Percentiles rank a stretch among this genome's conserved stretches.
These are phyloP conservation scores for Hippopotamus amphibius DNA, from an alignment of 2,113 vertebrate species.

Conservation along the genomic window DNA sequence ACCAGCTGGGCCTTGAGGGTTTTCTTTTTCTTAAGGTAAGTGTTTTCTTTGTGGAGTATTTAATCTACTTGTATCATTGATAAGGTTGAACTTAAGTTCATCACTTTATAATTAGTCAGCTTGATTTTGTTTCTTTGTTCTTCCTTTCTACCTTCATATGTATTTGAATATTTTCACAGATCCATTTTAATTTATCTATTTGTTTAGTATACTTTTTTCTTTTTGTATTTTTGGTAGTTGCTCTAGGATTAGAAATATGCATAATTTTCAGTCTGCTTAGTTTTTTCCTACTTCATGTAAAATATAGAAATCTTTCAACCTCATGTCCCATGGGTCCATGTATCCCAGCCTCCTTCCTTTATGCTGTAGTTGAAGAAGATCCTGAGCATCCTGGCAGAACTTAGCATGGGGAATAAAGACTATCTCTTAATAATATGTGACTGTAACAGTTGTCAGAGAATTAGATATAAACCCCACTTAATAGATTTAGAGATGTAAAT, in stretches of 20 bases:
- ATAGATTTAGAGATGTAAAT: not conserved
- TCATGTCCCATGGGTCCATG: not conserved
- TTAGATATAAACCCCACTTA: not conserved
- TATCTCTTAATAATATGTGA: not conserved
- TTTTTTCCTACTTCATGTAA: not conserved
- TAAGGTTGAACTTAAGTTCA: not conserved
- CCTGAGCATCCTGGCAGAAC: not conserved
- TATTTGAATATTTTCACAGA: not conserved
- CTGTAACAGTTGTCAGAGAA: not conserved
- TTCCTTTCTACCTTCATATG: not conserved
- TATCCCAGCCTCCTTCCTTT: not conserved
- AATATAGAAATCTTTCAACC: not conserved
- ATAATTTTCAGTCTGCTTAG: not conserved
- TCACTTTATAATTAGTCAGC: not conserved
- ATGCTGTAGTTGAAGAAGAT: not conserved
- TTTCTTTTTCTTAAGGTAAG: not conserved
- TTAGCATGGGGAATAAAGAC: not conserved
- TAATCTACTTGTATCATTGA: not conserved
- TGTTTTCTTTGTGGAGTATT: not conserved
- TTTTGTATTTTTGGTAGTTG: not conserved
- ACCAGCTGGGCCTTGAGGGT: not conserved
- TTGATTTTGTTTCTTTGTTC: not conserved
- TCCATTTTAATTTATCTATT: not conserved
- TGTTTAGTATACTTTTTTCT: not conserved
- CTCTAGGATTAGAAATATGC: not conserved